Conservation (phyloP, 2,888 invertebrate genomes). For the Eurytoma californica region DNA sequence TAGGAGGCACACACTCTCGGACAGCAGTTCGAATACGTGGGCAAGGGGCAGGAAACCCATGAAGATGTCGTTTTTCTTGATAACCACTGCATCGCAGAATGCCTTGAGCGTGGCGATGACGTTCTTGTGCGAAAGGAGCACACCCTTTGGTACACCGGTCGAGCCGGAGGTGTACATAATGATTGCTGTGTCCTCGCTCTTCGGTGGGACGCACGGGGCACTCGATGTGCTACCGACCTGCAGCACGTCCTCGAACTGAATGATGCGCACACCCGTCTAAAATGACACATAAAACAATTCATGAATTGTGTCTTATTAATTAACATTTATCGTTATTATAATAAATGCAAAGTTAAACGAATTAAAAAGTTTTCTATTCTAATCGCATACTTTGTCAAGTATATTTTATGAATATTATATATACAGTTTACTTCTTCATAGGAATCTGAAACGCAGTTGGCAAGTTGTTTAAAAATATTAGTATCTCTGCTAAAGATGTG, state of each 20-base stretch:
- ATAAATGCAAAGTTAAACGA: no score
- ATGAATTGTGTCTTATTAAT: no score
- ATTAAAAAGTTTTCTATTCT: no score
- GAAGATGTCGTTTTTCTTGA: slow-evolving; percentile 86
- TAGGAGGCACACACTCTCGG: slow-evolving; percentile 89
- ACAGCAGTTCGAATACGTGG: slow-evolving; percentile 96
- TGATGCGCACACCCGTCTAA: slow-evolving; percentile 81
- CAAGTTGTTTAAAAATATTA: no score
- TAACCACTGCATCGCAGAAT: slow-evolving; percentile 86
- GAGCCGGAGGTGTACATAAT: slow-evolving; percentile 99
- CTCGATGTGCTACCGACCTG: slow-evolving; percentile 76
- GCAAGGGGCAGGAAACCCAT: slow-evolving; percentile 97
- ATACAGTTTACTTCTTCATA: no score
- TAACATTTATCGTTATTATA: no score
- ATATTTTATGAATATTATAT: no score
- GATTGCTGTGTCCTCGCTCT: slow-evolving; percentile 89
- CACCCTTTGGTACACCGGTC: slow-evolving; percentile 96
- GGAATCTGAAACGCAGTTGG: background rate
- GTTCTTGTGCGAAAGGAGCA: slow-evolving; percentile 88
- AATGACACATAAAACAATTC: slow-evolving; percentile 38
- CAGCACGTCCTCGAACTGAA: slow-evolving; percentile 85
- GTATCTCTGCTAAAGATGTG: no score
- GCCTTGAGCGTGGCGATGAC: slow-evolving; percentile 87
- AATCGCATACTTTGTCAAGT: no score
- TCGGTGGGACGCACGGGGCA: slow-evolving; percentile 77